phyloP scores from a whole-genome alignment of 2,797 vertebrate species.

The Chlorospingus semifuscus region DNA sequence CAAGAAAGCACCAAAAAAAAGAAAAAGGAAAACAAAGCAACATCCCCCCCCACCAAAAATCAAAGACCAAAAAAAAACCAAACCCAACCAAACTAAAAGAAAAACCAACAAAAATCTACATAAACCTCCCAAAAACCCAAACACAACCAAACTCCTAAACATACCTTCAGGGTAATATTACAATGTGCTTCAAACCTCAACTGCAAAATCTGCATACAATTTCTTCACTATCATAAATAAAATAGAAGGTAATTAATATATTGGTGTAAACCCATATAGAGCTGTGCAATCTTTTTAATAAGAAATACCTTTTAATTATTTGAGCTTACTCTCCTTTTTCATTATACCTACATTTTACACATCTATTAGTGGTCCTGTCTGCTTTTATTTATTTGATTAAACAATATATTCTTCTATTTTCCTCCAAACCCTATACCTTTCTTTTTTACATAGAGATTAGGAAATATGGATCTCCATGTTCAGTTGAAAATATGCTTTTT shows the following conservation, averaged over 20 bases:
- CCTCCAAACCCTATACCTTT: background rate
- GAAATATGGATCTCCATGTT: background rate
- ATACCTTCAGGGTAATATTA: background rate
- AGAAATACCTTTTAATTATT: background rate
- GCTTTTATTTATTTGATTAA: background rate
- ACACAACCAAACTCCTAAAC: fast-evolving
- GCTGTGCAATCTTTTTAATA: background rate
- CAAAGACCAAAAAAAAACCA: background rate
- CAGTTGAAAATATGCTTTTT: background rate
- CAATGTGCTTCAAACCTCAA: background rate
- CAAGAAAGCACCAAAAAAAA: background rate
- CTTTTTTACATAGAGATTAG: background rate
- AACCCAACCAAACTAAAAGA: background rate
- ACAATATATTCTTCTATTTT: background rate
- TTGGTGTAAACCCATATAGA: background rate
- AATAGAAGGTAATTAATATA: background rate
- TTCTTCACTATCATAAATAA: background rate
- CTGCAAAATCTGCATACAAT: background rate
- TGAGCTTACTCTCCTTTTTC: background rate
- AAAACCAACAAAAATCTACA: background rate
- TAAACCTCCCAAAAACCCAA: background rate
- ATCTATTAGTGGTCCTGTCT: background rate
- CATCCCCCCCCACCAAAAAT: fast-evolving
- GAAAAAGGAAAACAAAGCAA: fast-evolving
- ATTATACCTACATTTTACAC: background rate